Percentiles rank a stretch among this genome's conserved stretches.
Conservation (phyloP, 2,113 vertebrate genomes). For the Solenodon paradoxus region DNA sequence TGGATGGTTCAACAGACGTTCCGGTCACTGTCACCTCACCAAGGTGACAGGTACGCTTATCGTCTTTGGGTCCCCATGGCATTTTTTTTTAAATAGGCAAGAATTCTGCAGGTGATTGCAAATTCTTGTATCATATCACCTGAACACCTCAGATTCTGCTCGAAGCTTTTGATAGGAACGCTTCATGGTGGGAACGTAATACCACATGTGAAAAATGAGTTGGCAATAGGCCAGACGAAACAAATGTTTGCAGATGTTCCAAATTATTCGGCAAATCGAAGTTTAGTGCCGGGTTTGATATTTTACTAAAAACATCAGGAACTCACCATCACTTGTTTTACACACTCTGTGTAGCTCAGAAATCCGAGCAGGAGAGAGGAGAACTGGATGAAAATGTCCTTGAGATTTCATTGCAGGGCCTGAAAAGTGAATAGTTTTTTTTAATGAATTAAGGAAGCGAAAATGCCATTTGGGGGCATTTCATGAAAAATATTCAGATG, state of each 20-base stretch:
- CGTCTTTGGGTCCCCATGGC: not conserved
- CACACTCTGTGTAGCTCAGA: slow-evolving; percentile 74
- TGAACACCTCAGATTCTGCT: not conserved
- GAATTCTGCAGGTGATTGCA: not conserved
- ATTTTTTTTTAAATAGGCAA: not conserved
- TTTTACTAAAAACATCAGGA: not conserved
- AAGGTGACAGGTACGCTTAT: not conserved
- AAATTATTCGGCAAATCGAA: not conserved
- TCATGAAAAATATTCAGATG: slow-evolving; percentile 7
- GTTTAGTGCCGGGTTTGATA: not conserved
- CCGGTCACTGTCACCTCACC: not conserved
- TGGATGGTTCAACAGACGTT: not conserved
- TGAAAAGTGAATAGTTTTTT: slow-evolving; percentile 45
- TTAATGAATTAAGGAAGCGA: not conserved
- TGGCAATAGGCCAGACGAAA: not conserved
- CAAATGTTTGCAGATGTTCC: not conserved
- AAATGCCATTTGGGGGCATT: not conserved
- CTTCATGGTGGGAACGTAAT: not conserved
- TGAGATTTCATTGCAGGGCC: slow-evolving; percentile 77
- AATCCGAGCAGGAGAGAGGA: slow-evolving; percentile 82
- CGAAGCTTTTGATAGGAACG: not conserved
- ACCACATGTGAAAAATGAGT: not conserved
- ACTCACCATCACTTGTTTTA: slow-evolving; percentile 64
- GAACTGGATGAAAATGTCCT: slow-evolving; percentile 71
- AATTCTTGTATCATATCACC: not conserved